These are phyloP conservation scores for Varecia variegata DNA, from an alignment of 2,797 vertebrate genomes.

Conservation along the genomic window DNA sequence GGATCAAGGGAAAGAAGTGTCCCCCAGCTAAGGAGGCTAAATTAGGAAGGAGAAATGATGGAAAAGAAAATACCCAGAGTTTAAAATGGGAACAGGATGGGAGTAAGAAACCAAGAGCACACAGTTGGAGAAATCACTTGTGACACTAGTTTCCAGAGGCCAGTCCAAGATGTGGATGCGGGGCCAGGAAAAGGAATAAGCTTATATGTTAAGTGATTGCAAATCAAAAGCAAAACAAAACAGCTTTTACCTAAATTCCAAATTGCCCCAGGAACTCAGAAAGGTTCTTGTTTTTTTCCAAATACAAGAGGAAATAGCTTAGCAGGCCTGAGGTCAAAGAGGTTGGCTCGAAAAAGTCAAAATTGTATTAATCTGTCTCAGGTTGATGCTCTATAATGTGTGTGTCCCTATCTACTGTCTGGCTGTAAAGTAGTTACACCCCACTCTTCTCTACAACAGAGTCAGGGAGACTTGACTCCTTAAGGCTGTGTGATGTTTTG, in stretches of 20 bases:
- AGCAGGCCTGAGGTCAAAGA: not conserved
- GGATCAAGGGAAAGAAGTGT: not conserved
- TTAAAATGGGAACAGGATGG: not conserved
- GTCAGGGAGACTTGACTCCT: not conserved
- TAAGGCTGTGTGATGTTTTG: not conserved
- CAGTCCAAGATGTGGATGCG: not conserved
- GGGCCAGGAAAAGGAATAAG: not conserved
- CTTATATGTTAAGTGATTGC: slow-evolving; percentile 37
- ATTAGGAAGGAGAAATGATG: not conserved
- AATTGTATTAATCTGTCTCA: not conserved
- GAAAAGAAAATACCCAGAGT: not conserved
- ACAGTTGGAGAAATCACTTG: not conserved
- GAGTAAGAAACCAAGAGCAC: not conserved
- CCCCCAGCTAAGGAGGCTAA: not conserved
- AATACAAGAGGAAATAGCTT: slow-evolving; percentile 13
- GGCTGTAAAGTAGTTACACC: not conserved
- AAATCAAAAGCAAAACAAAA: not conserved
- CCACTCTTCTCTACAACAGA: not conserved
- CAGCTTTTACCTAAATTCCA: slow-evolving; percentile 36
- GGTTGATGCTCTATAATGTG: not conserved
- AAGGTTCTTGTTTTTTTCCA: slow-evolving; percentile 8
- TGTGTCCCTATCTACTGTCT: not conserved
- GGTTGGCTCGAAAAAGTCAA: not conserved
- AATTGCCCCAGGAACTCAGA: not conserved
- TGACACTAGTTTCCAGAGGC: not conserved